phyloP scores from a whole-genome alignment of 2,113 vertebrate genomes.

The Nothoprocta pentlandii region DNA sequence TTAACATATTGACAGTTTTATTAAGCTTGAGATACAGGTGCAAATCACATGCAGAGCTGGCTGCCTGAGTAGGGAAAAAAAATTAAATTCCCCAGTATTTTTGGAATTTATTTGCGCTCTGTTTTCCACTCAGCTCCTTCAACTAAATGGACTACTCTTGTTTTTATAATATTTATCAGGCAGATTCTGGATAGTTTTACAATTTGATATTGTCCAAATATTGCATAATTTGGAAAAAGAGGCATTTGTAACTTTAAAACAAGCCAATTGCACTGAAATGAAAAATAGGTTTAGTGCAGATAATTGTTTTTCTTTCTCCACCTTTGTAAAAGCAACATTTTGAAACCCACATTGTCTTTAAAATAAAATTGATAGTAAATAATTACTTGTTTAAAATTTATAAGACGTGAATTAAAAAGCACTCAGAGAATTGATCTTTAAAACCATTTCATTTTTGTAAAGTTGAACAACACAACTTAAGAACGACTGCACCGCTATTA shows the following conservation, averaged over 20 bases:
- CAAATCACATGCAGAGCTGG: background rate
- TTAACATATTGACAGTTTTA: background rate
- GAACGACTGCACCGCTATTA: background rate
- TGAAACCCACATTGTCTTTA: slow-evolving; percentile 25
- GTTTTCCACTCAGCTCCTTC: background rate
- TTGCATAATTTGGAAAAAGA: background rate
- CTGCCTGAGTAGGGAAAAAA: background rate
- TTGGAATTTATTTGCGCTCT: background rate
- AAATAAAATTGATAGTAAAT: slow-evolving; percentile 34
- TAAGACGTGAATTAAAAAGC: slow-evolving; percentile 20
- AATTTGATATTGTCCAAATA: background rate
- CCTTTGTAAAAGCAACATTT: background rate
- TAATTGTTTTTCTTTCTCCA: background rate
- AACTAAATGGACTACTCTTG: background rate
- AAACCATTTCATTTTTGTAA: background rate
- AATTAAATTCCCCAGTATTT: background rate
- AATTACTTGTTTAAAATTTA: background rate
- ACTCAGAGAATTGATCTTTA: background rate
- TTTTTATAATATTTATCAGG: background rate
- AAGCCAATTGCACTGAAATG: slow-evolving; percentile 4
- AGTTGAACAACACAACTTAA: background rate
- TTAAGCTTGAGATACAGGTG: background rate
- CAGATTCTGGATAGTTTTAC: background rate
- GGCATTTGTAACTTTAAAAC: background rate
- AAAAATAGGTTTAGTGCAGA: slow-evolving; percentile 14